Conservation (phyloP, 2,888 invertebrate genomes). For the Cecidostiba fungosa region DNA sequence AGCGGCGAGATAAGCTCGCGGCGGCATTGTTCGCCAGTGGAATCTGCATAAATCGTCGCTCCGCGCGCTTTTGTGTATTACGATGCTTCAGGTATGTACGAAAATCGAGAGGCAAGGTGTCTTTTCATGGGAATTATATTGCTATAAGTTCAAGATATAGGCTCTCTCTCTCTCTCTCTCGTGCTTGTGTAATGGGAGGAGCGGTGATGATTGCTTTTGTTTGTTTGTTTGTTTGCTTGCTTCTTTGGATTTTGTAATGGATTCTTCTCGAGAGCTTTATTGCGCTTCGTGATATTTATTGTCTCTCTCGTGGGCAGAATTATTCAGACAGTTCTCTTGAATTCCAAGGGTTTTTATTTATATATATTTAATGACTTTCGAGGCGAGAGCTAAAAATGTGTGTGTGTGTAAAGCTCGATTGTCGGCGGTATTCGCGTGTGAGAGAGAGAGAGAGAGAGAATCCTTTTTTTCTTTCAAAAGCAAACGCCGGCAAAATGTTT, state of each 20-base stretch:
- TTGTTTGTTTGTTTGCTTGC: not conserved
- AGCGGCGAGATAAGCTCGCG: not conserved
- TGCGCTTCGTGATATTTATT: not conserved
- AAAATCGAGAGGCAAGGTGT: not conserved
- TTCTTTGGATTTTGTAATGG: not conserved
- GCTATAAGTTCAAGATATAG: not conserved
- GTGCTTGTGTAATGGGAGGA: not conserved
- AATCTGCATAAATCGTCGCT: conserved; percentile 26
- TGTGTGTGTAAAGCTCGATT: no score
- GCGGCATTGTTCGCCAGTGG: not conserved
- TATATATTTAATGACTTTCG: no score
- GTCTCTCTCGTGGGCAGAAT: not conserved
- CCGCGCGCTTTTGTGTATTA: not conserved
- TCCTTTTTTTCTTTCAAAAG: not conserved
- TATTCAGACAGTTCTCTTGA: not conserved
- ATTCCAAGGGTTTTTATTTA: no score
- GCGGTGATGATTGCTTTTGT: not conserved
- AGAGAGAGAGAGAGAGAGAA: no score
- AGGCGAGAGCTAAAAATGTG: not conserved
- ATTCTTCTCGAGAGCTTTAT: not conserved
- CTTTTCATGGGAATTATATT: not conserved
- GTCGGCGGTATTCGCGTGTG: no score
- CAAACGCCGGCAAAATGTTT: not conserved
- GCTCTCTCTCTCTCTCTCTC: no score
- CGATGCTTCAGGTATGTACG: not conserved